Conservation (phyloP, 37 sponge, comb jelly and placozoan genomes). For the Cliona cf. orientalis region DNA sequence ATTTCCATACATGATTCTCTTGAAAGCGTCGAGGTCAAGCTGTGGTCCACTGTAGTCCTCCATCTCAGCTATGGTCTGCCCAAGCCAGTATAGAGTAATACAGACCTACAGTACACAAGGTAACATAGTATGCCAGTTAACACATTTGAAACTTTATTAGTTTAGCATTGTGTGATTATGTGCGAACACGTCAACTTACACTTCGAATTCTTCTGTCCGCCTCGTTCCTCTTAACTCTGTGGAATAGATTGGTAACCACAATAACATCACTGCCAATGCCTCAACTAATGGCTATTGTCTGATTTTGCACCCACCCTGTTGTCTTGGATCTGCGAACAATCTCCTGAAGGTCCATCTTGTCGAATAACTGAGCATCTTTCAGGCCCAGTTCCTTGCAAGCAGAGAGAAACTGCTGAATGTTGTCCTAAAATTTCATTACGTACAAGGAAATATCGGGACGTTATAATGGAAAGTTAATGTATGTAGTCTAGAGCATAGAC, state of each 20-base stretch:
- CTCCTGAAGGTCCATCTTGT: conserved; percentile 80
- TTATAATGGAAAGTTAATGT: neutral
- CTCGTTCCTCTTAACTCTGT: conserved; percentile 49
- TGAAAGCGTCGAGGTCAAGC: conserved; percentile 74
- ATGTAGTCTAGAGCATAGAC: neutral
- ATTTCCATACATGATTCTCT: conserved; percentile 28
- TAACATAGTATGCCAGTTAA: too few relatives aligned
- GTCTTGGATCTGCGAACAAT: conserved; percentile 9
- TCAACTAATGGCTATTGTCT: neutral
- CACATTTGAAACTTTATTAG: too few relatives aligned
- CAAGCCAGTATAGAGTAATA: conserved; percentile 88
- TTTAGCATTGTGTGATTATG: too few relatives aligned
- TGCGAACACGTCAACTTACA: conserved; percentile 66
- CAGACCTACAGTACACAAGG: conserved; percentile 56
- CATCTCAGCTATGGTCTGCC: conserved; percentile 44
- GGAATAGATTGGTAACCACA: neutral
- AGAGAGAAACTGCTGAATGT: conserved; percentile 76
- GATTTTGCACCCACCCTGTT: conserved; percentile 29
- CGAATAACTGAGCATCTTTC: conserved; percentile 84
- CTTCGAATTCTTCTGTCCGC: conserved; percentile 55
- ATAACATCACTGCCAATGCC: neutral
- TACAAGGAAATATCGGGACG: neutral
- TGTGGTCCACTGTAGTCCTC: conserved; percentile 79
- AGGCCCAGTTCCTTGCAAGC: conserved; percentile 75
- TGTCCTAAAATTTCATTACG: conserved; percentile 59